Conservation (phyloP, 92 coral and sea anemone species). For the Epizoanthus ramosus region DNA sequence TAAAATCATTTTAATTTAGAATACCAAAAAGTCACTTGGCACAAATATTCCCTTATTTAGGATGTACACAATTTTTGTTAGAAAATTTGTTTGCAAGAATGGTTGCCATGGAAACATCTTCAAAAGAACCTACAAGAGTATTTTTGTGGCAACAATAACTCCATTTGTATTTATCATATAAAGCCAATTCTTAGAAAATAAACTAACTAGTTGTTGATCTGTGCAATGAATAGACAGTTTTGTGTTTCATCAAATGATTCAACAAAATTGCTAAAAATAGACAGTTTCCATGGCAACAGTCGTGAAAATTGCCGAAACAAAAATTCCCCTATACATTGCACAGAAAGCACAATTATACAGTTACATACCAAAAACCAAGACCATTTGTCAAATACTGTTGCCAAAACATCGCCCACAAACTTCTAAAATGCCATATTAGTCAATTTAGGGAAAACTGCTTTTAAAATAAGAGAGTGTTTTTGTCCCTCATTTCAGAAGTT, state of each 20-base stretch:
- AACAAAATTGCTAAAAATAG: not conserved
- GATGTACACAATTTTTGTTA: too few species aligned
- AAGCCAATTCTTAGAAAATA: conserved; percentile 17
- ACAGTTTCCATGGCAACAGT: conserved; percentile 11
- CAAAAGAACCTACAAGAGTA: conserved; percentile 6
- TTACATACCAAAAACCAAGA: too few species aligned
- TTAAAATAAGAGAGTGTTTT: not conserved
- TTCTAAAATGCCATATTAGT: not conserved
- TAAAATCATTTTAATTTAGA: too few species aligned
- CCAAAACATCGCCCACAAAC: not conserved
- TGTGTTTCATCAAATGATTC: conserved; percentile 12
- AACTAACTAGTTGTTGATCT: not conserved
- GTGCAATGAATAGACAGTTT: conserved; percentile 14
- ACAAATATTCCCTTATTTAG: too few species aligned
- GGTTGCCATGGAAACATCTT: conserved; percentile 21
- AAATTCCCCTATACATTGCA: conserved; percentile 9
- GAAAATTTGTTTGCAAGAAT: not conserved
- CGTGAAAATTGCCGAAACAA: conserved; percentile 9
- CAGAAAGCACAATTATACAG: conserved; percentile 1
- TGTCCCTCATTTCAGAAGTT: not conserved
- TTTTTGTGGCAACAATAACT: conserved; percentile 23
- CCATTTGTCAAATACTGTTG: conserved; percentile 17
- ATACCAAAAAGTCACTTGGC: too few species aligned
- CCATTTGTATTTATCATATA: not conserved
- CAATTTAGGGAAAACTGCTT: conserved; percentile 5